Percentiles rank a stretch among this genome's conserved stretches.
phyloP scores from a whole-genome alignment of 1,140 invertebrate genomes.

The Oryctes rhinoceros region DNA sequence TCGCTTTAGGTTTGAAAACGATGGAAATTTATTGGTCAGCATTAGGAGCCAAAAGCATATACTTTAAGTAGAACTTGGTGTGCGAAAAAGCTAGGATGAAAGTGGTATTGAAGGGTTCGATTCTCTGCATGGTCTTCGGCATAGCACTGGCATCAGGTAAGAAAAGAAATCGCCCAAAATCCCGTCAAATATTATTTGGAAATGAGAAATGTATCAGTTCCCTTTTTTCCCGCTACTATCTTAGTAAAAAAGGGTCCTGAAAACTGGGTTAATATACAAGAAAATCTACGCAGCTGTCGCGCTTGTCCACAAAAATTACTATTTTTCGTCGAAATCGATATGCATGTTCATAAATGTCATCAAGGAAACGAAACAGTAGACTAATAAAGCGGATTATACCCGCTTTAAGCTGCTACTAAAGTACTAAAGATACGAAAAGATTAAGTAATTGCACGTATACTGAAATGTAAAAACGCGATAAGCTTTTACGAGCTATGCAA shows the following conservation, averaged over 20 bases:
- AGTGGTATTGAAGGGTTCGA: background rate
- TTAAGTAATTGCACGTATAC: too few species aligned
- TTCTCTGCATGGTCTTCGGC: constrained; percentile 36
- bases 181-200: constrained; percentile 22
- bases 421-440: too few species aligned
- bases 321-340: constrained; percentile 24
- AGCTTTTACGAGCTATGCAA: too few species aligned
- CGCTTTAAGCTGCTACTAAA: too few species aligned
- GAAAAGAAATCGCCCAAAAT: background rate
- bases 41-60: background rate
- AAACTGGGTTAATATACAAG: constrained; percentile 35
- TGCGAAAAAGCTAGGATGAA: constrained; percentile 24
- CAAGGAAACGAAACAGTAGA: too few species aligned
- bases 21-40: constrained; percentile 38
- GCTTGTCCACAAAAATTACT: constrained; percentile 3
- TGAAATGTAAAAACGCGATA: too few species aligned
- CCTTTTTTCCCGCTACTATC: constrained; percentile 26
- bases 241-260: constrained; percentile 33
- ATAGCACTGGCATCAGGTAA: constrained; percentile 39
- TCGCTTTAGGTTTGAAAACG: constrained; percentile 40
- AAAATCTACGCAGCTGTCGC: constrained; percentile 33
- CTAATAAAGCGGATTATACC: background rate
- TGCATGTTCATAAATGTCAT: constrained; percentile 35
- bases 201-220: constrained; percentile 31
- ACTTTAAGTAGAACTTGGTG: constrained; percentile 35